Conservation (phyloP, 1,140 invertebrate genomes). For the Drosophila baimaii region DNA sequence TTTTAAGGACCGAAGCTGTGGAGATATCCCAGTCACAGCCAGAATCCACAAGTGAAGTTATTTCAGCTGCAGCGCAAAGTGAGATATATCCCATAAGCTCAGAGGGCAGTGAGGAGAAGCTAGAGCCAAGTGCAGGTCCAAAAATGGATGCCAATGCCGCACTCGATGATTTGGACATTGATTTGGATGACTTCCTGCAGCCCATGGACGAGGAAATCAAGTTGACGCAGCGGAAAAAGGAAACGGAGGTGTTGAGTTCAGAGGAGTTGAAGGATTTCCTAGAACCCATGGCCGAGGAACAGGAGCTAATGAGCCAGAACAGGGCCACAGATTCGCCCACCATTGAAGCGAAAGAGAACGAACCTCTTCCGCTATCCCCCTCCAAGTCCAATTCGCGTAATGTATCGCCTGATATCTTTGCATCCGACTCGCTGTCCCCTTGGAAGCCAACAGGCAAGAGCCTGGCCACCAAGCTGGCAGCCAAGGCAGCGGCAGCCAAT, state of each 20-base stretch:
- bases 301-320: slow-evolving; percentile 1
- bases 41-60: background rate
- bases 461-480: slow-evolving; percentile 62
- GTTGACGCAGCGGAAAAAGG: slow-evolving; percentile 13
- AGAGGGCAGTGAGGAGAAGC: background rate
- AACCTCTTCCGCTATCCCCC: background rate
- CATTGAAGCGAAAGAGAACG: slow-evolving; percentile 5
- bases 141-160: background rate
- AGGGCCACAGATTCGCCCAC: background rate
- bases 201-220: slow-evolving; percentile 68
- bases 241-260: background rate
- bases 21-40: background rate
- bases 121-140: background rate
- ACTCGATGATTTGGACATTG: slow-evolving; percentile 46
- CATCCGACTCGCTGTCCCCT: slow-evolving; percentile 57
- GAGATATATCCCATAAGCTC: slow-evolving; percentile 1
- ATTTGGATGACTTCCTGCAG: slow-evolving; percentile 71
- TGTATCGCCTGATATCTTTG: slow-evolving; percentile 65
- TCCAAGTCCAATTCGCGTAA: slow-evolving; percentile 12
- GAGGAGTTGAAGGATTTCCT: slow-evolving; percentile 30
- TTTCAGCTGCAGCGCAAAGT: background rate
- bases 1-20: slow-evolving; percentile 1
- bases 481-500: slow-evolving; percentile 24
- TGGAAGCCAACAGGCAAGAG: slow-evolving; percentile 45
- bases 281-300: slow-evolving; percentile 16